Conservation (phyloP, 2,797 vertebrate species). For the Ficedula albicollis region DNA sequence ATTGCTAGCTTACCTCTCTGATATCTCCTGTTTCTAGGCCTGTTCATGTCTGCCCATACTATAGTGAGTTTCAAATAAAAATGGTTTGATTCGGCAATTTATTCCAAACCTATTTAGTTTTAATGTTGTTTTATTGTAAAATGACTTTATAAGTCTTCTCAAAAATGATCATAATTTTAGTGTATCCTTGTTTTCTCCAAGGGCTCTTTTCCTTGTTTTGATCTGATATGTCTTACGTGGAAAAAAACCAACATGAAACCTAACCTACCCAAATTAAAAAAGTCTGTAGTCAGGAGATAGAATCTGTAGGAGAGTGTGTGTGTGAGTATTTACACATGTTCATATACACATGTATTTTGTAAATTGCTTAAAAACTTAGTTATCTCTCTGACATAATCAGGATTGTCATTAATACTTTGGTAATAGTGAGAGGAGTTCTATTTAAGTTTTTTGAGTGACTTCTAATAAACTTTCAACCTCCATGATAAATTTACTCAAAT, state of each 20-base stretch:
- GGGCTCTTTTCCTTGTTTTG: not conserved
- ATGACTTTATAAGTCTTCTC: not conserved
- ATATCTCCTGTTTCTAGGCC: not conserved
- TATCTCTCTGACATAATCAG: not conserved
- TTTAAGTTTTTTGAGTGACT: not conserved
- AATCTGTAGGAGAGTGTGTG: not conserved
- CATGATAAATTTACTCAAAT: not conserved
- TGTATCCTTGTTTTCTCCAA: not conserved
- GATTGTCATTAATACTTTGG: not conserved
- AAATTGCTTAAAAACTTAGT: not conserved
- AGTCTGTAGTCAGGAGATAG: not conserved
- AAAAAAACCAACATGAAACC: fast-evolving
- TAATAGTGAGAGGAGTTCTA: not conserved
- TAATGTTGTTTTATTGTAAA: not conserved
- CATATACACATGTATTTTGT: not conserved
- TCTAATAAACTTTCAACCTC: not conserved
- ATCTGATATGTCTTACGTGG: not conserved
- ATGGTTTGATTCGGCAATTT: not conserved
- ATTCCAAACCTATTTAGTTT: not conserved
- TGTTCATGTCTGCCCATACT: not conserved
- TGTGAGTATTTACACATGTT: not conserved
- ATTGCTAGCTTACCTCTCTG: not conserved
- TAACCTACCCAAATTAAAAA: fast-evolving
- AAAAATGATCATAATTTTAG: not conserved
- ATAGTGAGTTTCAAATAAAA: not conserved